Conservation (phyloP, 1,140 invertebrate genomes). For the Vollenhovia emeryi region DNA sequence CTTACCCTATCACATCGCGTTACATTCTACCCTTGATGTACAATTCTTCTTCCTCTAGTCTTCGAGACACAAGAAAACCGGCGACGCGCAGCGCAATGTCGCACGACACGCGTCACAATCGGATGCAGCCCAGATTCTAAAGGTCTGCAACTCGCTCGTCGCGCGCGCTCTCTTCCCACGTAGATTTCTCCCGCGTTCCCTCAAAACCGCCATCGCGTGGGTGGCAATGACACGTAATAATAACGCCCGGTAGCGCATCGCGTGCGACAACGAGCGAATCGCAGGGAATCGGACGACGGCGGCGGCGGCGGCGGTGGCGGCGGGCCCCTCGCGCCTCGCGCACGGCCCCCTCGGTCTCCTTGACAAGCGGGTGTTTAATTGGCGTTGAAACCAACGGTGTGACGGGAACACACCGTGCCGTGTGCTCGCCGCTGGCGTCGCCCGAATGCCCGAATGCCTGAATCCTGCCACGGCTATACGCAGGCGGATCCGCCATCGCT, state of each 20-base stretch:
- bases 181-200: slow-evolving; percentile 18
- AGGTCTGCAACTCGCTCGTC: not conserved
- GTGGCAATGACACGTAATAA: slow-evolving; percentile 82
- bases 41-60: not conserved
- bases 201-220: slow-evolving; percentile 75
- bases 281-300: slow-evolving; percentile 73
- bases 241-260: slow-evolving; percentile 80
- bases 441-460: slow-evolving; percentile 83
- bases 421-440: slow-evolving; percentile 79
- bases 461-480: slow-evolving; percentile 69
- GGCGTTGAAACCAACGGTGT: slow-evolving; percentile 86
- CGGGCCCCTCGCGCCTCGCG: slow-evolving; percentile 56
- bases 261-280: slow-evolving; percentile 80
- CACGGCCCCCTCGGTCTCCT: slow-evolving; percentile 74
- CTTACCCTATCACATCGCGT: not conserved
- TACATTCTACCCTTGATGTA: not conserved
- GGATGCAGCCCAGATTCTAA: not conserved
- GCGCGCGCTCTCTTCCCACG: slow-evolving; percentile 17
- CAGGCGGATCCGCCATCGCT: slow-evolving; percentile 82
- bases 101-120: not conserved
- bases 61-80: not conserved
- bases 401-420: slow-evolving; percentile 82
- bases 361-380: slow-evolving; percentile 86
- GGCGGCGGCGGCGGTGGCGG: slow-evolving; percentile 49
- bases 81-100: not conserved